Conservation (phyloP, 2,888 invertebrate species). For the Eupsilia transversa region DNA sequence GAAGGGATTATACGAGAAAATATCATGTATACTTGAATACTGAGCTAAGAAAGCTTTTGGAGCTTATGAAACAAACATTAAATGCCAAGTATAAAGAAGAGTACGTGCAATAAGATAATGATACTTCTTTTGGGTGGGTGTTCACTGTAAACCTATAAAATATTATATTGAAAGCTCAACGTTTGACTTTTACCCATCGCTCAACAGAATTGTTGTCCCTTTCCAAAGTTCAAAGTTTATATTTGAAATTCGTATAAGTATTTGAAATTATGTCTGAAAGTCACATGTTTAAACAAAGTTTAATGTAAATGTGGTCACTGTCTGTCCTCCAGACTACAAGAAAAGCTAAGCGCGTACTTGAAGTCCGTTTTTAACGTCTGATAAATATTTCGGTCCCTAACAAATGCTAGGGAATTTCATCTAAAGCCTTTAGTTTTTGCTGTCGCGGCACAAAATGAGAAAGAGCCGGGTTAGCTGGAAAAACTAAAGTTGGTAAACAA, state of each 20-base stretch:
- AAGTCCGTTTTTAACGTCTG: constrained; percentile 40
- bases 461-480: constrained; percentile 25
- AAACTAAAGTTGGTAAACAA: constrained; percentile 44
- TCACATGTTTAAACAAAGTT: constrained; percentile 21
- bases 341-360: constrained; percentile 33
- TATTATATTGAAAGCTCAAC: neutral
- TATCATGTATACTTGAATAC: neutral
- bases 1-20: neutral
- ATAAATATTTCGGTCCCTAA: constrained; percentile 47
- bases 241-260: constrained; percentile 17
- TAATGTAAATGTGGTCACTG: constrained; percentile 16
- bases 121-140: neutral
- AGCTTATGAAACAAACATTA: neutral
- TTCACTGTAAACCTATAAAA: neutral
- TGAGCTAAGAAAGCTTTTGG: neutral
- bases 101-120: neutral
- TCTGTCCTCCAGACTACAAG: constrained; percentile 19
- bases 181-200: neutral
- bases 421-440: constrained; percentile 42
- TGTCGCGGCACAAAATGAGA: constrained; percentile 28
- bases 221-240: constrained; percentile 2
- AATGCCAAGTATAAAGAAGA: neutral
- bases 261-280: constrained; percentile 19
- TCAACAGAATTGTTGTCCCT: neutral
- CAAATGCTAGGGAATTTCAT: constrained; percentile 39